Evolutionary conservation across 1,140 invertebrate species (phyloP), one percentile per base, ranked within the genome.

Genomic region (Anadara kagoshimensis): DNA sequence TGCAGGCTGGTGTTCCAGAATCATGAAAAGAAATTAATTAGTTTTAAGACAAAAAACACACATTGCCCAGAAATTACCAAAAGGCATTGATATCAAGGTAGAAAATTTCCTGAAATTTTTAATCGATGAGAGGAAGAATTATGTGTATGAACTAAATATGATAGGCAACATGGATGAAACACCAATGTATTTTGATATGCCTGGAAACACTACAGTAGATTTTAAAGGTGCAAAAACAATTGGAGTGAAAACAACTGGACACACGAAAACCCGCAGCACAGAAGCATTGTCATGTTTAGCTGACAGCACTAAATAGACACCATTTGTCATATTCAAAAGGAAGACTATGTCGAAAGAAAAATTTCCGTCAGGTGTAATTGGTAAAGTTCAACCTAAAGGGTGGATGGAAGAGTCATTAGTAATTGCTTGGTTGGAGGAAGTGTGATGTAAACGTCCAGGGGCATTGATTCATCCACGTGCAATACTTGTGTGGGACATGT

Each of bases 311-410:
- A 53, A 53, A 53, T 11, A n/a, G 16, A n/a, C 51, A 47, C 69
- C 69, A 43, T 43, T 70, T 16, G 49, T 63, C 2, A 83, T 87
- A 29, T 87, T 87, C 51, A 85, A 84, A 65, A 29, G 74, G 18
- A 81, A 80, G 29, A 69, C 53, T 10, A 53, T 78, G 45, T 72
- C 67, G 49, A 67, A 68, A 54, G 45, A 63, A 24, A 67, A 77
- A 41, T 64, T 69, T 20, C 65, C 47, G n/a, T 22, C 20, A 54
- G 82, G 81, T 18, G 56, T 74, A 11, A 45, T 73, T 49, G 53
- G 76, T 18, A 63, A 57, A 29, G 51, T 49, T 10, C 74, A 74
- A 54, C 26, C 16, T 77, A 61, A 83, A 45, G 76, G 77, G 51
- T 83, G 76, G 81, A 81, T 84, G 76, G 66, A 77, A 43, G 74